Evolutionary conservation across 1,140 invertebrate genomes (phyloP).

Genomic region (Aleiodes sp.): DNA sequence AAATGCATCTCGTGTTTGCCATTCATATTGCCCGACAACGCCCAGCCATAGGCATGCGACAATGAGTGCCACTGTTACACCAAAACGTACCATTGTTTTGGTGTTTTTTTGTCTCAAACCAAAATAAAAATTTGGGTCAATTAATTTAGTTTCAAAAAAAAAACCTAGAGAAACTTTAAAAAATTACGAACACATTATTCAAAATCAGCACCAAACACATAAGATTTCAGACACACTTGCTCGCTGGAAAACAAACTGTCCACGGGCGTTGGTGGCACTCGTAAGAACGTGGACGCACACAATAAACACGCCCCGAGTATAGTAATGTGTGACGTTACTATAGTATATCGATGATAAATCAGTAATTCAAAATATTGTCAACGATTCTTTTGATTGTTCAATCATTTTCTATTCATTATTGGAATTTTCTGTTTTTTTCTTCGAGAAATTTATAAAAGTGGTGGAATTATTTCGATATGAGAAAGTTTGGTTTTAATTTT

Average conservation of each 20-base stretch:
- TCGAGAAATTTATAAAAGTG: no score
- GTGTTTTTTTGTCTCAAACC: neutral
- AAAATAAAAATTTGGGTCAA: neutral
- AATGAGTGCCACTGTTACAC: conserved; percentile 46
- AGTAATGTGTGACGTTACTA: neutral
- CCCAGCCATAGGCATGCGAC: conserved; percentile 63
- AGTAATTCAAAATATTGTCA: neutral
- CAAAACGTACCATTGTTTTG: conserved; percentile 20
- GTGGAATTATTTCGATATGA: no score
- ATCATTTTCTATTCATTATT: no score
- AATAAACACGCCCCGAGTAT: conserved; percentile 30
- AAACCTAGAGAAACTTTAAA: no score
- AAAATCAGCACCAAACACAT: neutral
- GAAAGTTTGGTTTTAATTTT: neutral
- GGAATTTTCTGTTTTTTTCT: no score
- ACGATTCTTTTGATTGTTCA: no score
- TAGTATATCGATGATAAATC: neutral
- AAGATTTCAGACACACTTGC: neutral
- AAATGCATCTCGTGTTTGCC: conserved; percentile 87
- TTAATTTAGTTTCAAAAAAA: no score
- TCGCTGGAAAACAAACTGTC: neutral
- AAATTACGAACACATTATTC: conserved; percentile 1
- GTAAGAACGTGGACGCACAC: conserved; percentile 18
- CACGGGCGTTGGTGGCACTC: conserved; percentile 13
- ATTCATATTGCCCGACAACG: conserved; percentile 86